These are phyloP conservation scores for Nephotettix cincticeps DNA, from an alignment of 1,140 invertebrate genomes.

Conservation along the genomic window DNA sequence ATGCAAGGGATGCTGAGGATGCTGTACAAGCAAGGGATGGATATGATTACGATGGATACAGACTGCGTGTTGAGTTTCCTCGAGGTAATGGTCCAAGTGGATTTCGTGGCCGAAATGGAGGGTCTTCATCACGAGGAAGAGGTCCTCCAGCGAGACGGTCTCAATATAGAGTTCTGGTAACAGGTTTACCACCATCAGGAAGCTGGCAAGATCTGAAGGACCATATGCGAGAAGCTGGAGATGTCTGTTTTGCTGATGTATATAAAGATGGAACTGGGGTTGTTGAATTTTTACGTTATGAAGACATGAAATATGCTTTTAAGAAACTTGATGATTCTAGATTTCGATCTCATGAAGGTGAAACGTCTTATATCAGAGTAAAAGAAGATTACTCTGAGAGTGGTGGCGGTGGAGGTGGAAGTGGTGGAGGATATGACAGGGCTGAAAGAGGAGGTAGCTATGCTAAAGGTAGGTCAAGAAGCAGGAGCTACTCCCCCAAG, in stretches of 20 bases:
- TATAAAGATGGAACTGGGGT: constrained; percentile 98
- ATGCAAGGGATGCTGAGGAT: constrained; percentile 98
- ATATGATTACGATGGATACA: constrained; percentile 98
- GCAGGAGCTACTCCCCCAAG: constrained; percentile 81
- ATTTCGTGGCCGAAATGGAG: constrained; percentile 48
- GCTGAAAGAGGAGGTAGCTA: constrained; percentile 59
- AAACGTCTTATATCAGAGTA: constrained; percentile 92
- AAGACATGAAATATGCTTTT: constrained; percentile 99
- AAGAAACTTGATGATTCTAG: constrained; percentile 97
- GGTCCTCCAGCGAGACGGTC: constrained; percentile 88
- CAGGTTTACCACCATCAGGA: constrained; percentile 79
- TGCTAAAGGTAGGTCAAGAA: constrained; percentile 60
- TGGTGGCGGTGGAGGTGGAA: constrained; percentile 52
- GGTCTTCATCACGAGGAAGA: constrained; percentile 47
- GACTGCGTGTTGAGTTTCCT: constrained; percentile 92
- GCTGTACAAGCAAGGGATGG: constrained; percentile 95
- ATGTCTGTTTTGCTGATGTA: constrained; percentile 98
- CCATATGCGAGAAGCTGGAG: constrained; percentile 99
- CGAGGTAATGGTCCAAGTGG: constrained; percentile 62
- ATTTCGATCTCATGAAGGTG: constrained; percentile 63
- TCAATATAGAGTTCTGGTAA: constrained; percentile 88
- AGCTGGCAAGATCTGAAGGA: constrained; percentile 99
- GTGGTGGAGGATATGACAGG: background rate
- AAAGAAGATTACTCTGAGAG: constrained; percentile 84
- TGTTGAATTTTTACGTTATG: constrained; percentile 93